Conservation (phyloP, 2,888 invertebrate genomes). For the Ormia ochracea region DNA sequence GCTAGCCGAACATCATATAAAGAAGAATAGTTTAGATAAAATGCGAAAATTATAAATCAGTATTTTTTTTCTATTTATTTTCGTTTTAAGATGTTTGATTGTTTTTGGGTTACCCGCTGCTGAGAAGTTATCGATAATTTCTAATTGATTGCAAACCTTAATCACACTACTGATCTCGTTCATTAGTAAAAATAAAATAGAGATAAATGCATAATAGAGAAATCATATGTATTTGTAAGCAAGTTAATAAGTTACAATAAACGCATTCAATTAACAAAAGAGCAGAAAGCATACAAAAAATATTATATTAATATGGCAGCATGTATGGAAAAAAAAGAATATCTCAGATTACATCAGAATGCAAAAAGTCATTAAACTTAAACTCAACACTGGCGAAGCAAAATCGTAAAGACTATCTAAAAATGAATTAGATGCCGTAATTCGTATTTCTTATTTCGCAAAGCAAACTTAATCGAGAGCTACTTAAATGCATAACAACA, state of each 20-base stretch:
- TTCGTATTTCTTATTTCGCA: background rate
- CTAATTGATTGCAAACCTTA: too few species aligned
- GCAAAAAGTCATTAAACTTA: slow-evolving; percentile 35
- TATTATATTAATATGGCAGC: background rate
- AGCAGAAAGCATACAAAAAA: slow-evolving; percentile 29
- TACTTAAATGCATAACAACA: slow-evolving; percentile 60
- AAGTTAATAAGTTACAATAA: slow-evolving; percentile 57
- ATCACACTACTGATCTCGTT: background rate
- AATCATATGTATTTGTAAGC: slow-evolving; percentile 20
- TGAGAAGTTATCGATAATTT: too few species aligned
- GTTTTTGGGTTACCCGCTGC: too few species aligned
- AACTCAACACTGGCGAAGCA: slow-evolving; percentile 19
- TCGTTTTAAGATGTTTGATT: too few species aligned
- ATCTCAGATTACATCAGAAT: slow-evolving; percentile 29
- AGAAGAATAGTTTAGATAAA: too few species aligned
- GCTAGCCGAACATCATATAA: too few species aligned
- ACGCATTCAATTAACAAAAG: slow-evolving; percentile 50
- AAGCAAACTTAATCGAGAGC: slow-evolving; percentile 52
- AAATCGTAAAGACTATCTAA: slow-evolving; percentile 43
- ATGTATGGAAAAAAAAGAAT: background rate
- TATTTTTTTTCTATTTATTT: too few species aligned
- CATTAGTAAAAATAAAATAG: background rate
- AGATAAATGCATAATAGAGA: too few species aligned
- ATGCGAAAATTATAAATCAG: too few species aligned
- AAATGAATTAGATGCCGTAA: slow-evolving; percentile 28